A percentile compares a stretch with the other conserved stretches of the same genome.
Conservation (phyloP, 2,113 vertebrate species). For the Ophthalmolycus amberensis region DNA sequence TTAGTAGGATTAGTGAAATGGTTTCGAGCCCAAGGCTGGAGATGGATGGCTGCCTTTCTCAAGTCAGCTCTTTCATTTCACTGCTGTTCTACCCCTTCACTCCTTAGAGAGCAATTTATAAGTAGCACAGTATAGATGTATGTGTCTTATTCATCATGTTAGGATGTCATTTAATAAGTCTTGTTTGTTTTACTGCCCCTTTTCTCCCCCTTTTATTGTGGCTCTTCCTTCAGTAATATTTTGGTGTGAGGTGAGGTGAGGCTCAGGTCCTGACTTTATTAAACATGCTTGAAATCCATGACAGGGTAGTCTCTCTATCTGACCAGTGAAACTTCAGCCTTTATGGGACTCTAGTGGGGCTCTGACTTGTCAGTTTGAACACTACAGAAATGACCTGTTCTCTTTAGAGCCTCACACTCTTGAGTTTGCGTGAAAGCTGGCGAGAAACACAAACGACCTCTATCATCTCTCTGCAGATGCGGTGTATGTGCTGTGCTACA, state of each 20-base stretch:
- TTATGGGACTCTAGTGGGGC: background rate
- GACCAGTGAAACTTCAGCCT: background rate
- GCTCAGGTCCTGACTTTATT: background rate
- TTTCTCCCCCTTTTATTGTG: background rate
- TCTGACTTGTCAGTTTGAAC: background rate
- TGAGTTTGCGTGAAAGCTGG: background rate
- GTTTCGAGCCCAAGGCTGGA: slow-evolving; percentile 32
- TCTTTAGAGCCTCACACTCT: background rate
- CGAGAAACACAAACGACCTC: background rate
- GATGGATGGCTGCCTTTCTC: slow-evolving; percentile 32
- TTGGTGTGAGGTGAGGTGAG: background rate
- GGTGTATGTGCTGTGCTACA: slow-evolving; percentile 98
- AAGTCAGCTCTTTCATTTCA: slow-evolving; percentile 8
- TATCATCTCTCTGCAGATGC: slow-evolving; percentile 85
- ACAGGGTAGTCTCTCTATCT: background rate
- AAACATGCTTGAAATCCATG: background rate
- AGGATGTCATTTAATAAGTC: background rate
- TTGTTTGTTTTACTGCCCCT: background rate
- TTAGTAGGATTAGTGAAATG: slow-evolving; percentile 61
- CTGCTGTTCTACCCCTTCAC: slow-evolving; percentile 10
- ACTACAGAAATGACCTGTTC: background rate
- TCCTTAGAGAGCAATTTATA: background rate
- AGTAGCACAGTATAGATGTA: background rate
- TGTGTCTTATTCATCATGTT: background rate
- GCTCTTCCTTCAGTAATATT: background rate